phyloP scores from a whole-genome alignment of 1,140 invertebrate genomes.

The Drosophila sproati region DNA sequence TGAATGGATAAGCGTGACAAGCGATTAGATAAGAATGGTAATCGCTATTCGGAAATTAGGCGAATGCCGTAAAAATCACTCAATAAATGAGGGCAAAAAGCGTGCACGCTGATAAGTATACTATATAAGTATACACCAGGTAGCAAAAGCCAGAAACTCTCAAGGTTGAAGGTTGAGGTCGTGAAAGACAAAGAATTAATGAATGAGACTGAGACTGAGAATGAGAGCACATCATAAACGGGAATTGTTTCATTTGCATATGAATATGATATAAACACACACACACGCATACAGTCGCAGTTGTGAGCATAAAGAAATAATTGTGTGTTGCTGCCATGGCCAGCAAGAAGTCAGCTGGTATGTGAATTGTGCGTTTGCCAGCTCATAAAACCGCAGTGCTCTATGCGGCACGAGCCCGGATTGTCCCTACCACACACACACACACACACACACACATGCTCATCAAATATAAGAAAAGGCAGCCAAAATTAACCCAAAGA shows the following conservation, averaged over 20 bases:
- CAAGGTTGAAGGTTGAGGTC: too few relatives aligned
- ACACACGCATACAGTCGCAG: constrained; percentile 40
- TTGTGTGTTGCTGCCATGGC: neutral
- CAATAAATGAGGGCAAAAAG: neutral
- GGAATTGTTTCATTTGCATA: constrained; percentile 72
- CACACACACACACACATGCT: constrained; percentile 20
- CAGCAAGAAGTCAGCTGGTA: constrained; percentile 13
- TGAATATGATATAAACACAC: constrained; percentile 62
- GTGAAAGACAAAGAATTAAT: too few relatives aligned
- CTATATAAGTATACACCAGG: neutral
- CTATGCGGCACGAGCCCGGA: constrained; percentile 31
- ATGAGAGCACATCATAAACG: constrained; percentile 55
- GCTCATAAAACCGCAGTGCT: constrained; percentile 17
- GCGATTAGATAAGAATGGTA: constrained; percentile 32
- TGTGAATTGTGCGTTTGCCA: constrained; percentile 11
- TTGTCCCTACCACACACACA: constrained; percentile 36
- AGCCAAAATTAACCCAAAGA: constrained; percentile 54
- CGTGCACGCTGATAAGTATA: constrained; percentile 34
- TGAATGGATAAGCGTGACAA: constrained; percentile 38
- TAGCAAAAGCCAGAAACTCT: neutral
- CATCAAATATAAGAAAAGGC: constrained; percentile 67
- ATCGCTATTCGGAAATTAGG: constrained; percentile 26
- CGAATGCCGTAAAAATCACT: neutral
- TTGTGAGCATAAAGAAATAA: constrained; percentile 43
- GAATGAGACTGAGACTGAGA: neutral